Evolutionary conservation across 2,797 vertebrate genomes (phyloP).

Genomic region (Oreortyx pictus): DNA sequence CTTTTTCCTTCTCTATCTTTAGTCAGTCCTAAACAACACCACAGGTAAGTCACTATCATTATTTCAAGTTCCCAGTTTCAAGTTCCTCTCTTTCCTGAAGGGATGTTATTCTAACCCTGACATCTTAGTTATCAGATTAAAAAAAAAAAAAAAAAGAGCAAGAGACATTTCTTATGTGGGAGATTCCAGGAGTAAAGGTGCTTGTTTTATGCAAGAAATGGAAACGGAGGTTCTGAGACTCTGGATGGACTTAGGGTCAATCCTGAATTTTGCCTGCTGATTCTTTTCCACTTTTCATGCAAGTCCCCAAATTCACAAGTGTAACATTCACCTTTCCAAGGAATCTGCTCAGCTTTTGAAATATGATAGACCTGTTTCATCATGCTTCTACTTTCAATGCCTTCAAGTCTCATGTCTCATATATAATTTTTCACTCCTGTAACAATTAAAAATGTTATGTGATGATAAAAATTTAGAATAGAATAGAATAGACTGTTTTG

Average conservation of each 20-base stretch:
- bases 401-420: neutral
- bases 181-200: neutral
- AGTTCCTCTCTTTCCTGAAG: neutral
- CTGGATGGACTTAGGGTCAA: neutral
- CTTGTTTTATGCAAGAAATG: neutral
- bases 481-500: neutral
- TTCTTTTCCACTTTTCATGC: neutral
- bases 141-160: no score
- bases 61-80: neutral
- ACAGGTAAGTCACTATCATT: fast-evolving
- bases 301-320: neutral
- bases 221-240: neutral
- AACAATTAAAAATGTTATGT: fast-evolving
- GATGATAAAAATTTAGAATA: neutral
- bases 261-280: neutral
- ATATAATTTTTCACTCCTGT: neutral
- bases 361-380: neutral
- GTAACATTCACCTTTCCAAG: neutral
- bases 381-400: neutral
- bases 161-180: neutral
- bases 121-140: neutral
- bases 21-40: neutral
- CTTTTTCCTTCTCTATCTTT: neutral
- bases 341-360: neutral
- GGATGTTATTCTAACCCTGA: neutral